phyloP scores from a whole-genome alignment of 2,113 vertebrate genomes.

The Albula goreensis region DNA sequence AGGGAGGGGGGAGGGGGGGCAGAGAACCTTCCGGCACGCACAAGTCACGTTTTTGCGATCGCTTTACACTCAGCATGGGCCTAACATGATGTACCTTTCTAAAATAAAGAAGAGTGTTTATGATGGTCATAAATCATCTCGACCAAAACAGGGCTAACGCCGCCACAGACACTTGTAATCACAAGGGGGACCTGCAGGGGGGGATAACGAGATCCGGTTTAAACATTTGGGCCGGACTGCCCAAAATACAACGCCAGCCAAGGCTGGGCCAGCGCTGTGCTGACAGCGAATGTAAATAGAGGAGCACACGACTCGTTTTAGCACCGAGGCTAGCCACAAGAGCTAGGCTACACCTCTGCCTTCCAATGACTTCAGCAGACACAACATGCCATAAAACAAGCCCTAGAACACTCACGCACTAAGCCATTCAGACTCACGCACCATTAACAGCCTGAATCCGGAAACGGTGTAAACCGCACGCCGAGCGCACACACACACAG shows the following conservation, averaged over 20 bases:
- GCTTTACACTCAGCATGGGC: neutral
- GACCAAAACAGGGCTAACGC: neutral
- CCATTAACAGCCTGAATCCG: too few species aligned
- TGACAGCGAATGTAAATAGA: slow-evolving; percentile 3
- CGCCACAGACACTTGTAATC: neutral
- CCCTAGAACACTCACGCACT: neutral
- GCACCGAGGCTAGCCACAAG: neutral
- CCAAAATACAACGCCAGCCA: neutral
- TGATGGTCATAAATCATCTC: neutral
- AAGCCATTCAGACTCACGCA: neutral
- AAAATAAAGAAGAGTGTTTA: neutral
- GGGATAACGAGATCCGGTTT: slow-evolving; percentile 6
- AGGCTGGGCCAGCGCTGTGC: neutral
- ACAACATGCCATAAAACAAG: neutral
- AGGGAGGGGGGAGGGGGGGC: neutral
- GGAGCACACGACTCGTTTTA: slow-evolving; percentile 13
- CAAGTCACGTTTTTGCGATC: neutral
- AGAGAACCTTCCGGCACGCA: neutral
- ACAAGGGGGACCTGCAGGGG: neutral
- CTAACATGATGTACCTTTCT: neutral
- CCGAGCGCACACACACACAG: neutral
- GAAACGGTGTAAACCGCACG: too few species aligned
- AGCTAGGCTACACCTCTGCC: neutral
- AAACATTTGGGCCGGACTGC: slow-evolving; percentile 10
- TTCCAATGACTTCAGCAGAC: neutral